Conservation (phyloP, 2,113 vertebrate species). For the Lophius piscatorius region DNA sequence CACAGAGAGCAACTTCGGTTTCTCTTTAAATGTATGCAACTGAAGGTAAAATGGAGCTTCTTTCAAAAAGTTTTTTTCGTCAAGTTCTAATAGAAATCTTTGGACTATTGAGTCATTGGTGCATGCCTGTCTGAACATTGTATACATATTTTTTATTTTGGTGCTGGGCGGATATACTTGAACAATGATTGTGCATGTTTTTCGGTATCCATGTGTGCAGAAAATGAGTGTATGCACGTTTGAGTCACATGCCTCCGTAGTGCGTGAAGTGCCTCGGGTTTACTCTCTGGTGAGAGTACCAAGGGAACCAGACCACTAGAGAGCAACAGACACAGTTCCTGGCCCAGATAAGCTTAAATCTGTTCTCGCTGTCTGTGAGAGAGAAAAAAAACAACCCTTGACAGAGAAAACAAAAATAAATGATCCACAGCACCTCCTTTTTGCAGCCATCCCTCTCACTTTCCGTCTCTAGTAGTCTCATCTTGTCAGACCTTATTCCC, state of each 20-base stretch:
- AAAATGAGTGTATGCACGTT: slow-evolving; percentile 37
- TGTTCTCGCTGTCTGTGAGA: slow-evolving; percentile 41
- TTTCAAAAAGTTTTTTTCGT: not conserved
- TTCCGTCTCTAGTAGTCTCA: slow-evolving; percentile 35
- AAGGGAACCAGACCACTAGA: slow-evolving; percentile 53
- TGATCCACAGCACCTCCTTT: slow-evolving; percentile 34
- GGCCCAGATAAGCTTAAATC: slow-evolving; percentile 52
- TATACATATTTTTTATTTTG: slow-evolving; percentile 31
- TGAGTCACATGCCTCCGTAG: slow-evolving; percentile 37
- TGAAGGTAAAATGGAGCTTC: slow-evolving; percentile 5
- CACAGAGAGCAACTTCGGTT: not conserved
- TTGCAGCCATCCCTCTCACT: slow-evolving; percentile 13
- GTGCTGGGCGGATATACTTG: slow-evolving; percentile 23
- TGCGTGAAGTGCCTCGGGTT: slow-evolving; percentile 45
- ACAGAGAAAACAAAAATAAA: slow-evolving; percentile 58
- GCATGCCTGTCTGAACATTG: slow-evolving; percentile 26
- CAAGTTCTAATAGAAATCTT: slow-evolving; percentile 14
- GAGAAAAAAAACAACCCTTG: slow-evolving; percentile 35
- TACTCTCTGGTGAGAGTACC: slow-evolving; percentile 33
- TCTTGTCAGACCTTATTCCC: slow-evolving; percentile 52
- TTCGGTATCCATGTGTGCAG: slow-evolving; percentile 28
- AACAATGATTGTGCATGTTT: slow-evolving; percentile 38
- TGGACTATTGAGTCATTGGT: not conserved
- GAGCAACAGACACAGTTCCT: slow-evolving; percentile 51
- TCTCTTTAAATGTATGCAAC: slow-evolving; percentile 15